Evolutionary conservation across 2,888 invertebrate genomes (phyloP), one percentile per base, ranked within the genome.

Genomic region (Limnephilus lunatus): DNA sequence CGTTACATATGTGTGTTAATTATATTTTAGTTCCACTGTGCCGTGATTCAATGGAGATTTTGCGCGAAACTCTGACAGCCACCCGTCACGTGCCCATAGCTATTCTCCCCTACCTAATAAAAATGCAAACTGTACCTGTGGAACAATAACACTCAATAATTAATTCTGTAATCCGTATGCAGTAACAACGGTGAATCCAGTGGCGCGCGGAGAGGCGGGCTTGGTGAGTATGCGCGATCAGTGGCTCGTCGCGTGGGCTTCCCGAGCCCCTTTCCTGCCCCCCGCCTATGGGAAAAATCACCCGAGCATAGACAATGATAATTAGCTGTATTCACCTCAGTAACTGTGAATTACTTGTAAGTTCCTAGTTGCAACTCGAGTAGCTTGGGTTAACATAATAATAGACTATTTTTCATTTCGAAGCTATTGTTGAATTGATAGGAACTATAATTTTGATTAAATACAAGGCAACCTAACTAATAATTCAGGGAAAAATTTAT

Each of bases 251-350:
- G 12, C n/a, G 85, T 25, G 44, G 35, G n/a, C 85, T 31, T 35
- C 39, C 85, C 85, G 68, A 25, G 68, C 25, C 68, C 25, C 68
- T n/a, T n/a, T 25, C 86, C 30, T 80, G 25, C 15, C 82, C 44
- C 90, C 90, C 44, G 12, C 86, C 81, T 91, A 90, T 93, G 93
- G 92, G 93, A 93, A 93, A 93, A 91, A 31, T 90, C 68, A 90
- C 86, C 87, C 92, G 93, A 91, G 90, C 90, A 81, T 90, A 48
- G 89, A 93, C 92, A 92, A 93, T 92, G 91, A 92, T 92, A 92
- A 93, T 93, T 93, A 93, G 91, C 90, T 91, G 89, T 92, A 91
- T 85, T 89, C 85, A 92, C 91, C 81, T 90, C 90, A 3, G 25
- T 93, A 93, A 91, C 93, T 86, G 92, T 93, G 91, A 90, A 91